These are phyloP conservation scores for Maniola hyperantus DNA, from an alignment of 2,888 invertebrate species.

Conservation along the genomic window DNA sequence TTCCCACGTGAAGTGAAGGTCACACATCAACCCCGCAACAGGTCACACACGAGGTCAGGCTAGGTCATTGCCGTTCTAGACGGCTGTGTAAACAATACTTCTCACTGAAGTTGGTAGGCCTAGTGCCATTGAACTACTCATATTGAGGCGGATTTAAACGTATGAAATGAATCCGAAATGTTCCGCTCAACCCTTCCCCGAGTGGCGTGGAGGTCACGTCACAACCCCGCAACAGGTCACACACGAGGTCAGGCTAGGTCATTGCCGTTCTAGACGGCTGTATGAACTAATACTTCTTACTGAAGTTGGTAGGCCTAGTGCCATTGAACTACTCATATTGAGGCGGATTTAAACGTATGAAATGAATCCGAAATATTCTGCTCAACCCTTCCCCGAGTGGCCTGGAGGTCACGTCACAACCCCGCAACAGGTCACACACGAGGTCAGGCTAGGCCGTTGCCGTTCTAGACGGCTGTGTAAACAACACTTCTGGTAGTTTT, in stretches of 20 bases:
- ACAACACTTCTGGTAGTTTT: neutral
- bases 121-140: too few relatives aligned
- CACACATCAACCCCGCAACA: neutral
- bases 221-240: neutral
- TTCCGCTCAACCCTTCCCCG: constrained; percentile 27
- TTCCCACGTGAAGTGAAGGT: neutral
- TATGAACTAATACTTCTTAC: neutral
- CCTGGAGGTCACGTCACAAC: neutral
- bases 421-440: neutral
- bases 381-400: constrained; percentile 32
- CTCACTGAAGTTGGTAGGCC: too few relatives aligned
- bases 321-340: too few relatives aligned
- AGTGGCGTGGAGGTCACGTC: neutral
- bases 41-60: neutral
- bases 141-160: neutral
- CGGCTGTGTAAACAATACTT: neutral
- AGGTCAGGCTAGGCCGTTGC: neutral
- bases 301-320: too few relatives aligned
- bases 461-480: neutral
- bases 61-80: neutral
- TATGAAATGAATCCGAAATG: neutral
- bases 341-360: neutral
- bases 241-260: neutral
- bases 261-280: neutral
- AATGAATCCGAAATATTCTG: neutral